Percentiles rank a stretch among this genome's conserved stretches.
These are phyloP conservation scores for Eulithis testata DNA, from an alignment of 2,888 invertebrate genomes.

Conservation along the genomic window DNA sequence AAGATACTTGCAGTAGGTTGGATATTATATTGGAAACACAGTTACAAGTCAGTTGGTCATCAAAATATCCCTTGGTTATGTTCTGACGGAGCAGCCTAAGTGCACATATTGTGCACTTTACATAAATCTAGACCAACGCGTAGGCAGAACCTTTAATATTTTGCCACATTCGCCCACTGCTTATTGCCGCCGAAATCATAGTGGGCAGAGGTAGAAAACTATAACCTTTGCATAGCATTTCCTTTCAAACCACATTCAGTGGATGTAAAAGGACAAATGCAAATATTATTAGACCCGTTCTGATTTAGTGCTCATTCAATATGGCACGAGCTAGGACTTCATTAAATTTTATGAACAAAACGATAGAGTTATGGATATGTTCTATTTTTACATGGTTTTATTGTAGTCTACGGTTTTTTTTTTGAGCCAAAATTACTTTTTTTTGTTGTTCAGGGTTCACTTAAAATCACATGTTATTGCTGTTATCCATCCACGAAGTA, in stretches of 20 bases:
- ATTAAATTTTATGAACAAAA: constrained; percentile 12
- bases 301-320: constrained; percentile 23
- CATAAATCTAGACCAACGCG: constrained; percentile 66
- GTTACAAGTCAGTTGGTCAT: too few relatives aligned
- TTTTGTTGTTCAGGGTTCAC: background rate
- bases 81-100: constrained; percentile 1
- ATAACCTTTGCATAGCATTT: constrained; percentile 53
- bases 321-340: constrained; percentile 11
- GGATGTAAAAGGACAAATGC: constrained; percentile 41
- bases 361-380: background rate
- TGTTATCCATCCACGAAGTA: too few relatives aligned
- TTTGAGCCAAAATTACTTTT: too few relatives aligned
- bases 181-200: constrained; percentile 42
- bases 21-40: too few relatives aligned
- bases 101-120: constrained; percentile 29
- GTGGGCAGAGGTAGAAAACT: constrained; percentile 60
- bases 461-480: background rate
- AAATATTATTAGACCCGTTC: constrained; percentile 33
- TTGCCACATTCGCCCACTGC: constrained; percentile 63
- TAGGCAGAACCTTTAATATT: constrained; percentile 62
- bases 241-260: constrained; percentile 39
- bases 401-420: too few relatives aligned
- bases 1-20: too few relatives aligned
- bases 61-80: too few relatives aligned
- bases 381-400: too few relatives aligned